Conservation (phyloP, 1,140 invertebrate genomes). For the Apocrypta bakeri region DNA sequence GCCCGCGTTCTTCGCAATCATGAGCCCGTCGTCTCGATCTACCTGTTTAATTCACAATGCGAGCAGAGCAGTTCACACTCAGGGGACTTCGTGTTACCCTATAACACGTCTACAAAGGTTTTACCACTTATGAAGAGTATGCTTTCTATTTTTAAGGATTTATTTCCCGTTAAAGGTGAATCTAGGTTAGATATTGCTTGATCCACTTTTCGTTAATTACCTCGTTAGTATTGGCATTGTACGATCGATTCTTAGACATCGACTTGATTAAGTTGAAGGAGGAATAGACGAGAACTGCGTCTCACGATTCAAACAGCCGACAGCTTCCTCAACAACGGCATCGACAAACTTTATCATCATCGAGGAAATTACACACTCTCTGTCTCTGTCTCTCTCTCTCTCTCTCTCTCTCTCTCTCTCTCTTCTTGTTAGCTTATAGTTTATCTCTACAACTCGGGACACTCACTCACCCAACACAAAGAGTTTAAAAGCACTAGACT, state of each 20-base stretch:
- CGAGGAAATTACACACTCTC: not conserved
- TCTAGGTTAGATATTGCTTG: no score
- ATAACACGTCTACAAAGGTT: not conserved
- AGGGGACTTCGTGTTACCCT: not conserved
- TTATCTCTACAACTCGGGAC: not conserved
- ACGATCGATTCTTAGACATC: no score
- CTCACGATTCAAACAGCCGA: no score
- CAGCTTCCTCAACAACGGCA: no score
- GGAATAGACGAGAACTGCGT: no score
- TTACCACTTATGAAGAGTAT: not conserved
- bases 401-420: not conserved
- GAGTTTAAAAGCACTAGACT: not conserved
- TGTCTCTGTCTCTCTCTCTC: not conserved
- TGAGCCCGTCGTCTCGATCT: not conserved
- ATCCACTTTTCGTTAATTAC: no score
- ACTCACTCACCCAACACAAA: not conserved
- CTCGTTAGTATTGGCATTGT: no score
- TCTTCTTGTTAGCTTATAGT: no score
- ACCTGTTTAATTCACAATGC: slow-evolving; percentile 13
- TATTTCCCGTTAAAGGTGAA: not conserved
- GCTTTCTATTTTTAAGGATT: no score
- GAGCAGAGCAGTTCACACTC: not conserved
- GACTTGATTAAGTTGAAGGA: no score
- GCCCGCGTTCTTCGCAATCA: not conserved
- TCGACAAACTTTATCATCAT: not conserved